These are phyloP conservation scores for Sitobion miscanthi DNA, from an alignment of 1,140 invertebrate species.

Conservation along the genomic window DNA sequence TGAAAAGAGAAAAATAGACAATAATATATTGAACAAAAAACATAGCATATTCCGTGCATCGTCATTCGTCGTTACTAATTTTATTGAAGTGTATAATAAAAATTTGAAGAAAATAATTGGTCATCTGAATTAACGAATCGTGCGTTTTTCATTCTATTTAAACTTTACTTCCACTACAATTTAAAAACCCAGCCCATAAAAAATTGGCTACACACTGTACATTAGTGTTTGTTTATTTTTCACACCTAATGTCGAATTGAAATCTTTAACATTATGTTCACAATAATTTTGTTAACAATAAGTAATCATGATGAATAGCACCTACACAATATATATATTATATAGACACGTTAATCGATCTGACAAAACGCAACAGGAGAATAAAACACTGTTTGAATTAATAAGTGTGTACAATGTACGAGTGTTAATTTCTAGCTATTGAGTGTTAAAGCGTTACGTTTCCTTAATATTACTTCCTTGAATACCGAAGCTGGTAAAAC, in stretches of 20 bases:
- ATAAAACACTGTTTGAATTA: neutral
- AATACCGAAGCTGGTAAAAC: neutral
- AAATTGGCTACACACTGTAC: neutral
- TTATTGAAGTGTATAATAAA: neutral
- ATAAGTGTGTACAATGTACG: too few species aligned
- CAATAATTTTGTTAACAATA: neutral
- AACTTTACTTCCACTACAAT: neutral
- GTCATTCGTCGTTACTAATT: neutral
- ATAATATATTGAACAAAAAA: neutral
- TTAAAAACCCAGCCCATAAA: neutral
- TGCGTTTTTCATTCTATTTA: neutral
- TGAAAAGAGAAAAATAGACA: neutral
- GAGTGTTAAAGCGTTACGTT: neutral
- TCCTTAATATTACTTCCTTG: neutral
- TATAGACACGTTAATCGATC: conserved; percentile 4
- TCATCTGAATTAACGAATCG: neutral
- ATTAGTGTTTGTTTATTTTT: neutral
- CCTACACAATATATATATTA: neutral
- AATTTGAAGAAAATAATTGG: neutral
- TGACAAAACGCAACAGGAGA: neutral
- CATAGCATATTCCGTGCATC: neutral
- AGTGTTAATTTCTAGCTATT: conserved; percentile 3
- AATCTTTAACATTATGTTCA: neutral
- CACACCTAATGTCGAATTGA: neutral
- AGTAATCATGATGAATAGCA: neutral